Percentiles rank a stretch among this genome's conserved stretches.
phyloP scores from a whole-genome alignment of 1,140 invertebrate genomes.

The Drosophila pseudoananassae region DNA sequence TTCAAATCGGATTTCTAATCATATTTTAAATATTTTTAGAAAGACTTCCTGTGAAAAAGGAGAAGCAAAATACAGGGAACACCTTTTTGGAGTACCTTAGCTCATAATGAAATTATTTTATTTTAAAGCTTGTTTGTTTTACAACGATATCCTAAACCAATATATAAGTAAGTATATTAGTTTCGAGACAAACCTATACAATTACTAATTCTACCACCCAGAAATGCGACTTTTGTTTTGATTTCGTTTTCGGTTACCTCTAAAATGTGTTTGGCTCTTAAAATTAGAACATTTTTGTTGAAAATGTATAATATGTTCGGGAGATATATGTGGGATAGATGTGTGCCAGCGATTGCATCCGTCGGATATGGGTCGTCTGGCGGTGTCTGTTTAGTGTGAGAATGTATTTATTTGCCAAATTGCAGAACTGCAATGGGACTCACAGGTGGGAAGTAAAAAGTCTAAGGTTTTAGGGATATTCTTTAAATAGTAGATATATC shows the following conservation, averaged over 20 bases:
- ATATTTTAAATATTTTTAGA: too few species aligned
- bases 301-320: slow-evolving; percentile 4
- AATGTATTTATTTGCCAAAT: slow-evolving; percentile 3
- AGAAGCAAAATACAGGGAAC: too few species aligned
- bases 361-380: slow-evolving; percentile 27
- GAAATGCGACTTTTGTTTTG: slow-evolving; percentile 33
- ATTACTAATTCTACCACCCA: neutral
- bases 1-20: too few species aligned
- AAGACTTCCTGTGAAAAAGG: too few species aligned
- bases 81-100: too few species aligned
- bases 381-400: slow-evolving; percentile 6
- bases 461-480: neutral
- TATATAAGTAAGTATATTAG: neutral
- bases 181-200: neutral
- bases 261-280: slow-evolving; percentile 18
- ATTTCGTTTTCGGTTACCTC: slow-evolving; percentile 31
- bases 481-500: neutral
- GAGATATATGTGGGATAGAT: neutral
- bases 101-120: too few species aligned
- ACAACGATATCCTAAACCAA: too few species aligned
- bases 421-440: slow-evolving; percentile 7
- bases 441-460: slow-evolving; percentile 22
- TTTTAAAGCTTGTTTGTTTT: too few species aligned
- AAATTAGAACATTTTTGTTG: slow-evolving; percentile 43
- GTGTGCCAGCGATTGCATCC: slow-evolving; percentile 10